These are phyloP conservation scores for Chelidonichthys spinosus DNA, from an alignment of 2,797 vertebrate species.

Conservation along the genomic window DNA sequence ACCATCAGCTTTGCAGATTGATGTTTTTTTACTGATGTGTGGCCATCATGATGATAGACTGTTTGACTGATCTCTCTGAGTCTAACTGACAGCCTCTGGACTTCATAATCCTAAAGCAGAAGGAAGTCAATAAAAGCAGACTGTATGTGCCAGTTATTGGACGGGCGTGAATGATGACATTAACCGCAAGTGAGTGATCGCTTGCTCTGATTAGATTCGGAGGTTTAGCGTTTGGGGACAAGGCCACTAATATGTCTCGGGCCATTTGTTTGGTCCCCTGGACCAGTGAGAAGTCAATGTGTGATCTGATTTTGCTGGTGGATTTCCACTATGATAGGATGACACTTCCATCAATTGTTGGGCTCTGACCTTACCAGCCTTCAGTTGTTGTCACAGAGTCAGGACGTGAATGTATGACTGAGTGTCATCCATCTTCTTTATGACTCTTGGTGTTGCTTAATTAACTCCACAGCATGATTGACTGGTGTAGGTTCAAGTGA, in stretches of 20 bases:
- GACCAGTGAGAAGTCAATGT: constrained; percentile 62
- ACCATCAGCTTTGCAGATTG: constrained; percentile 13
- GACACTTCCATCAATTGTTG: constrained; percentile 83
- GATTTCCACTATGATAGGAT: constrained; percentile 67
- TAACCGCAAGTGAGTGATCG: constrained; percentile 75
- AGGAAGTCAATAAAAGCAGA: constrained; percentile 62
- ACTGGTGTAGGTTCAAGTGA: constrained; percentile 76
- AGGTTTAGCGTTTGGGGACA: constrained; percentile 63
- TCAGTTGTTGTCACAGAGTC: constrained; percentile 72
- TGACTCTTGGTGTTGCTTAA: constrained; percentile 81
- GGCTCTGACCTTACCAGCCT: constrained; percentile 82
- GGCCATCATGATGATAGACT: constrained; percentile 30
- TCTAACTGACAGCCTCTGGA: constrained; percentile 50
- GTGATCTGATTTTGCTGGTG: constrained; percentile 65
- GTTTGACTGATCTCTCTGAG: constrained; percentile 43
- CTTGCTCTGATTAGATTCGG: constrained; percentile 67
- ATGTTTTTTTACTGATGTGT: constrained; percentile 34
- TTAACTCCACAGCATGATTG: constrained; percentile 80
- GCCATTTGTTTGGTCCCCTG: constrained; percentile 50
- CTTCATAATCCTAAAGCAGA: constrained; percentile 61
- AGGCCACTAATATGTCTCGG: constrained; percentile 66
- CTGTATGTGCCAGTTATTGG: constrained; percentile 61
- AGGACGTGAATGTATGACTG: constrained; percentile 58
- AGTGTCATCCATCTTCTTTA: constrained; percentile 84
- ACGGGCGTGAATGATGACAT: constrained; percentile 67